A percentile compares a stretch with the other conserved stretches of the same genome.
Conservation (phyloP, 2,888 invertebrate genomes). For the Melinaea menophilus region DNA sequence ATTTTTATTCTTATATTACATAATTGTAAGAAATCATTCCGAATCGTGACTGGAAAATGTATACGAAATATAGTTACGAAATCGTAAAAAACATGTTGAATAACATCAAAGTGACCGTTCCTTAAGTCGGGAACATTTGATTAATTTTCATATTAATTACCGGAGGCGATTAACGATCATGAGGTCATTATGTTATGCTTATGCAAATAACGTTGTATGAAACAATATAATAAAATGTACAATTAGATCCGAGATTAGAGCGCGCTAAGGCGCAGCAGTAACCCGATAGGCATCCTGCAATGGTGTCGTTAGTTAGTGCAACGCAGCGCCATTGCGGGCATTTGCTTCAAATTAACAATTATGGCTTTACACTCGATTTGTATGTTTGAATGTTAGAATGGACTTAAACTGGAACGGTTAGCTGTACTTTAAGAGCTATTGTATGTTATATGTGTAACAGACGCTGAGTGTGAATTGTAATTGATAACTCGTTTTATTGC, state of each 20-base stretch:
- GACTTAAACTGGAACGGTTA: slow-evolving; percentile 38
- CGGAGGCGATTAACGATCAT: background rate
- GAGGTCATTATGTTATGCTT: background rate
- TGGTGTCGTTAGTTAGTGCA: slow-evolving; percentile 72
- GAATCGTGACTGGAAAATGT: too few species aligned
- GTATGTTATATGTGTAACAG: slow-evolving; percentile 29
- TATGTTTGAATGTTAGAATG: slow-evolving; percentile 49
- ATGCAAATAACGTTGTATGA: background rate
- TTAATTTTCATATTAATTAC: too few species aligned
- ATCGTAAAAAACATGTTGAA: too few species aligned
- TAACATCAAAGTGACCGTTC: too few species aligned
- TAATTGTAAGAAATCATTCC: too few species aligned
- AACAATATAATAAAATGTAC: background rate
- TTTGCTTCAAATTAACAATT: slow-evolving; percentile 75
- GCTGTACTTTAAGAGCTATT: slow-evolving; percentile 39
- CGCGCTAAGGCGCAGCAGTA: slow-evolving; percentile 51
- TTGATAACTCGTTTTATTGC: background rate
- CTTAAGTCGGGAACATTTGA: too few species aligned
- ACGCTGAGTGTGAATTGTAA: slow-evolving; percentile 2
- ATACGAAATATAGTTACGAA: too few species aligned
- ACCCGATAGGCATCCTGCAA: slow-evolving; percentile 75
- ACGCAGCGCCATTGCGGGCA: slow-evolving; percentile 68
- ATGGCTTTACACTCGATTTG: slow-evolving; percentile 66
- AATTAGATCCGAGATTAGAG: slow-evolving; percentile 18
- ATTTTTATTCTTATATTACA: background rate